These are phyloP conservation scores for Drosophila micromelanica DNA, from an alignment of 1,140 invertebrate genomes.

Conservation along the genomic window DNA sequence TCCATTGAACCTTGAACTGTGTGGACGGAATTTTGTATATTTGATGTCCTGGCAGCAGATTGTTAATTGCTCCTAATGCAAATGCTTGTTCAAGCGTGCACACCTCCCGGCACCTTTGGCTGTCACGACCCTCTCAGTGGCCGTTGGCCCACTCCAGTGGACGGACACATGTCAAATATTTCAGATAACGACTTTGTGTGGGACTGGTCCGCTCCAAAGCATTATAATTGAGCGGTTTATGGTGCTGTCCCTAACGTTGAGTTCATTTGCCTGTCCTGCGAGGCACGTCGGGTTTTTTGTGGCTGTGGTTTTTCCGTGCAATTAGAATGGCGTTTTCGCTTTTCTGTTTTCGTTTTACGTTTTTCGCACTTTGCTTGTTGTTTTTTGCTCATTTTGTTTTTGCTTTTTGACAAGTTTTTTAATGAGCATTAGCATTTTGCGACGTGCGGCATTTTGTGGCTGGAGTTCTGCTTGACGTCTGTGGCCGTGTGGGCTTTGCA, in stretches of 20 bases:
- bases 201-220: slow-evolving; percentile 41
- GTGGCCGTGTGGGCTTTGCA: slow-evolving; percentile 34
- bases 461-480: slow-evolving; percentile 54
- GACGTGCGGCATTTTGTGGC: slow-evolving; percentile 45
- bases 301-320: slow-evolving; percentile 45
- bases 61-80: slow-evolving; percentile 64
- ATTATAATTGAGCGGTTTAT: slow-evolving; percentile 77
- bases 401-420: slow-evolving; percentile 50
- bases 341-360: slow-evolving; percentile 11
- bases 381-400: slow-evolving; percentile 14
- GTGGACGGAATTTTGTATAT: slow-evolving; percentile 31
- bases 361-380: slow-evolving; percentile 19
- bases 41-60: slow-evolving; percentile 46
- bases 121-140: neutral
- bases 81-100: slow-evolving; percentile 40
- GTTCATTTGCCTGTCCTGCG: slow-evolving; percentile 61
- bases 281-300: slow-evolving; percentile 41
- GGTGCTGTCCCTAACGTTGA: slow-evolving; percentile 20
- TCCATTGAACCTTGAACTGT: slow-evolving; percentile 63
- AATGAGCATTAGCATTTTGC: slow-evolving; percentile 71
- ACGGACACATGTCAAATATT: slow-evolving; percentile 74
- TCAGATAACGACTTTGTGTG: slow-evolving; percentile 75
- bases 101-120: neutral
- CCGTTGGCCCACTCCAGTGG: neutral
- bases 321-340: slow-evolving; percentile 47